Percentiles rank a stretch among this genome's conserved stretches.
Conservation (phyloP, 2,797 vertebrate species). For the Miichthys miiuy region DNA sequence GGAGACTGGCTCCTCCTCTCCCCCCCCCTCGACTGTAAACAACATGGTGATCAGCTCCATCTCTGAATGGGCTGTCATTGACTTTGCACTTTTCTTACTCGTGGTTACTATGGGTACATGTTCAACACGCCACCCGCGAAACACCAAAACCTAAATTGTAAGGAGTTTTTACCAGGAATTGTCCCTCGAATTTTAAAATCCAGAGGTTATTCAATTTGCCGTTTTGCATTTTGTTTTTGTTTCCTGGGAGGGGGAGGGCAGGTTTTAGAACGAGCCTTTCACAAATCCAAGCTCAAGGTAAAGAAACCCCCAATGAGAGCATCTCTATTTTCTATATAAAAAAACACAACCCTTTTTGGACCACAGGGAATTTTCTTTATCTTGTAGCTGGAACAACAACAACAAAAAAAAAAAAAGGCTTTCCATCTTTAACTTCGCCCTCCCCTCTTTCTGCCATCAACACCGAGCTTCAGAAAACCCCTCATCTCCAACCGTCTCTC, state of each 20-base stretch:
- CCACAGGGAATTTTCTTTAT: constrained; percentile 76
- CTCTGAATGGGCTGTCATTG: constrained; percentile 73
- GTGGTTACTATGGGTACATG: constrained; percentile 81
- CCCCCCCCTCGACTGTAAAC: constrained; percentile 56
- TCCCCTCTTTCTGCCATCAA: constrained; percentile 34
- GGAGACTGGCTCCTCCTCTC: constrained; percentile 61
- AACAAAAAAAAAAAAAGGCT: constrained; percentile 8
- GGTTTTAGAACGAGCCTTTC: constrained; percentile 61
- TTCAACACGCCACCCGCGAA: constrained; percentile 66
- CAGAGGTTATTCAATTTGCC: constrained; percentile 37
- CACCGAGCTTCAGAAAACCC: constrained; percentile 49
- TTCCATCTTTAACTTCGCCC: constrained; percentile 41
- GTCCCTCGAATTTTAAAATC: constrained; percentile 45
- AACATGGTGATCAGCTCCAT: constrained; percentile 65
- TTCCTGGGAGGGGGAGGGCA: constrained; percentile 53
- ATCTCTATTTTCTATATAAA: constrained; percentile 76
- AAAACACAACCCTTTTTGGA: constrained; percentile 71
- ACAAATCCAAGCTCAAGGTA: constrained; percentile 60
- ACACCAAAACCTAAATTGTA: constrained; percentile 68
- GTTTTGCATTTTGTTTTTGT: constrained; percentile 46
- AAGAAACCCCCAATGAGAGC: constrained; percentile 66
- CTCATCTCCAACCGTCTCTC: constrained; percentile 37
- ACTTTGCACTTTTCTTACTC: constrained; percentile 88
- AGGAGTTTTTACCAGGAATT: constrained; percentile 62
- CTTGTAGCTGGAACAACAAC: constrained; percentile 44